These are phyloP conservation scores for Syngnathus typhle DNA, from an alignment of 2,113 vertebrate genomes.

Conservation along the genomic window DNA sequence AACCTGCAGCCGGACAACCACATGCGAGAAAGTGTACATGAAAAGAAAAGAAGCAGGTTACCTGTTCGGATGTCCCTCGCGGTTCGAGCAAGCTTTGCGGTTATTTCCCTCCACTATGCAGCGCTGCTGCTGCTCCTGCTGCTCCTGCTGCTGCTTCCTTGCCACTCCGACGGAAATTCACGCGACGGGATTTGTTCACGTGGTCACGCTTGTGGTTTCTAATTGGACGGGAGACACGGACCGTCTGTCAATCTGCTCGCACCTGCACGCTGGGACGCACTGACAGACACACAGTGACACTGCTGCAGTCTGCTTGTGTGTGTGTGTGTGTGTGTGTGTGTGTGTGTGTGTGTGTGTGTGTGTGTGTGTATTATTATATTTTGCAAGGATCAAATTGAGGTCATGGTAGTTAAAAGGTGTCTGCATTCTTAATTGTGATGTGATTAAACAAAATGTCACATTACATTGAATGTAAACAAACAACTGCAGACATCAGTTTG, in stretches of 20 bases:
- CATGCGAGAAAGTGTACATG: neutral
- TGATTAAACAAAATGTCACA: neutral
- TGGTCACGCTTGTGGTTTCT: slow-evolving; percentile 55
- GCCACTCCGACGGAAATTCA: slow-evolving; percentile 56
- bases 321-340: neutral
- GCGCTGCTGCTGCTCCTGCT: slow-evolving; percentile 34
- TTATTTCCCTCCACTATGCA: slow-evolving; percentile 43
- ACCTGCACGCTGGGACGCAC: slow-evolving; percentile 49
- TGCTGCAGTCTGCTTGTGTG: neutral
- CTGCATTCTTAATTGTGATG: neutral
- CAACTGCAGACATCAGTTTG: too few species aligned
- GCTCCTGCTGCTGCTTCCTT: slow-evolving; percentile 43
- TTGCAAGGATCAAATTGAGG: neutral
- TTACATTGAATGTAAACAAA: too few species aligned
- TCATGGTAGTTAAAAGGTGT: neutral
- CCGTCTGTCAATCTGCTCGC: slow-evolving; percentile 28
- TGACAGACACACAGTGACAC: neutral
- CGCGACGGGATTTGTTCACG: slow-evolving; percentile 66
- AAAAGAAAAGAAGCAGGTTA: slow-evolving; percentile 37
- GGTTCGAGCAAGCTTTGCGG: slow-evolving; percentile 24
- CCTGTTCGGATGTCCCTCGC: slow-evolving; percentile 32
- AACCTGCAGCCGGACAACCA: neutral
- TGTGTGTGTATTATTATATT: neutral
- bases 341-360: neutral
- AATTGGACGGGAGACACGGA: slow-evolving; percentile 57